Conservation (phyloP, 2,113 vertebrate genomes). For the Furnarius figulus region DNA sequence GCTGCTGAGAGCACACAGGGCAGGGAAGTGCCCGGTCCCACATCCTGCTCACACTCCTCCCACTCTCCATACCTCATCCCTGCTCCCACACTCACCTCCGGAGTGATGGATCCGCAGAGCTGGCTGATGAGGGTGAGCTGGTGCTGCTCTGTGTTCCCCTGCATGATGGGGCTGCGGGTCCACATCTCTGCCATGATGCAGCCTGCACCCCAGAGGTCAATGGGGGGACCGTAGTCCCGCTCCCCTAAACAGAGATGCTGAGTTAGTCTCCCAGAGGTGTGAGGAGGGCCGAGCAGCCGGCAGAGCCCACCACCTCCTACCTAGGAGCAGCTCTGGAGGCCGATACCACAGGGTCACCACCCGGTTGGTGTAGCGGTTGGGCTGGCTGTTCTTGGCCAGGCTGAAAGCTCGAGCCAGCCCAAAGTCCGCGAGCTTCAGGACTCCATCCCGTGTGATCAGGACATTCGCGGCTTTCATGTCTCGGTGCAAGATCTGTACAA, state of each 20-base stretch:
- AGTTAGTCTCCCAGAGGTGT: not conserved
- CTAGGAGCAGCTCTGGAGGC: slow-evolving; percentile 93
- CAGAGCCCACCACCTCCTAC: slow-evolving; percentile 70
- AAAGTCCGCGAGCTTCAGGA: slow-evolving; percentile 95
- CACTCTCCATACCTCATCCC: not conserved
- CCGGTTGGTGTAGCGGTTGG: slow-evolving; percentile 96
- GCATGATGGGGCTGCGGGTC: slow-evolving; percentile 99
- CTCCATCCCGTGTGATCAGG: slow-evolving; percentile 93
- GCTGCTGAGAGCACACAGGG: not conserved
- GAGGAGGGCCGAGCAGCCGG: not conserved
- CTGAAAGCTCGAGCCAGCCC: slow-evolving; percentile 96
- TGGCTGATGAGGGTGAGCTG: slow-evolving; percentile 98
- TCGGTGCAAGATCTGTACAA: slow-evolving; percentile 89
- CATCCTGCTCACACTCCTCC: not conserved
- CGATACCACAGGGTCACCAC: slow-evolving; percentile 98
- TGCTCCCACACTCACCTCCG: slow-evolving; percentile 76
- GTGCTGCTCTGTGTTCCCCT: slow-evolving; percentile 98
- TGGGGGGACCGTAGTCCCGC: slow-evolving; percentile 95
- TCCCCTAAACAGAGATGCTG: slow-evolving; percentile 80
- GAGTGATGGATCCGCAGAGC: slow-evolving; percentile 94
- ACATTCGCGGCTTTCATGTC: slow-evolving; percentile 99
- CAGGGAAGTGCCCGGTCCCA: not conserved
- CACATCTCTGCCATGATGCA: slow-evolving; percentile 99
- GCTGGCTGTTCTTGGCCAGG: slow-evolving; percentile 97
- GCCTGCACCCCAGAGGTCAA: slow-evolving; percentile 95